Percentiles rank a stretch among this genome's conserved stretches.
Conservation (phyloP, 2,888 invertebrate genomes). For the Bembecia ichneumoniformis region DNA sequence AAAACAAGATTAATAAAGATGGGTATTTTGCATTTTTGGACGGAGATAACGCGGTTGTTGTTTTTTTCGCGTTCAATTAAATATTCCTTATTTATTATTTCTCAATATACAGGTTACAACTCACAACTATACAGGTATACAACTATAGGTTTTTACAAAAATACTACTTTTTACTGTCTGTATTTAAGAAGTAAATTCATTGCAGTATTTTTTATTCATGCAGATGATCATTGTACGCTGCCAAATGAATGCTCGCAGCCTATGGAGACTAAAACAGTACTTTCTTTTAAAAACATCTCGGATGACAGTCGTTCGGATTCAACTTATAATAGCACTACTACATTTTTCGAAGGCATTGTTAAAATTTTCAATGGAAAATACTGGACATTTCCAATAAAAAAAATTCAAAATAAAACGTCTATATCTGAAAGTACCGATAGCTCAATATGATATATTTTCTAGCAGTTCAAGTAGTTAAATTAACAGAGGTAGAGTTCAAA, state of each 20-base stretch:
- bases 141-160: no score
- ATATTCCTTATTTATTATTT: no score
- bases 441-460: constrained; percentile 3
- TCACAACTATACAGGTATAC: no score
- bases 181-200: no score
- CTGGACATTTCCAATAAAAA: constrained; percentile 15
- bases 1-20: no score
- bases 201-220: constrained; percentile 8
- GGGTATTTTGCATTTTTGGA: constrained; percentile 4
- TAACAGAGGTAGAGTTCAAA: no score
- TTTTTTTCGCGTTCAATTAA: no score
- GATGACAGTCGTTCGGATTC: neutral
- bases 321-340: constrained; percentile 2
- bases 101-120: no score
- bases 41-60: no score
- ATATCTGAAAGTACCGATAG: constrained; percentile 8
- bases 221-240: constrained; percentile 45
- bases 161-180: no score
- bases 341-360: constrained; percentile 10
- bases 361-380: constrained; percentile 16
- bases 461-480: no score
- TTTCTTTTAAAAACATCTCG: constrained; percentile 18
- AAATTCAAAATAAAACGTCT: constrained; percentile 7
- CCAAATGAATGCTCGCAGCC: constrained; percentile 42
- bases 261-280: constrained; percentile 25